Evolutionary conservation across 2,113 vertebrate species (phyloP).

Genomic region (Melierax canorus): DNA sequence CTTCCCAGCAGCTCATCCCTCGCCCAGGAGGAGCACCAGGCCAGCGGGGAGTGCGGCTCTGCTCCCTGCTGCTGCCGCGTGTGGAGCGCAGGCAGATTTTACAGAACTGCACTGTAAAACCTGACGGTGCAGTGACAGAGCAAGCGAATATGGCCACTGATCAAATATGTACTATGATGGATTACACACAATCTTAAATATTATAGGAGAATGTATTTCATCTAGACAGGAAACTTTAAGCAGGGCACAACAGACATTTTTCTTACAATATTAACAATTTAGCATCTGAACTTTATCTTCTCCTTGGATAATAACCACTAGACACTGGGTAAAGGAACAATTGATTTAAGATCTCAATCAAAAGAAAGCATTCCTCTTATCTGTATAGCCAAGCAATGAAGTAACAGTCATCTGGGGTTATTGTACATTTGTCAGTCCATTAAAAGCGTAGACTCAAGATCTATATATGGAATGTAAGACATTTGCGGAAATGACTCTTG

Average conservation of each 20-base stretch:
- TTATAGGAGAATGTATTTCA: constrained; percentile 5
- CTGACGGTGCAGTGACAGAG: neutral
- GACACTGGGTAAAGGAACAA: constrained; percentile 34
- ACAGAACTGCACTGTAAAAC: neutral
- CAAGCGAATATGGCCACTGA: accelerated
- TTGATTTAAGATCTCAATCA: constrained; percentile 59
- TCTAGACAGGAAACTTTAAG: constrained; percentile 32
- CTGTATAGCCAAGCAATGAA: neutral
- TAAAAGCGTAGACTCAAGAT: neutral
- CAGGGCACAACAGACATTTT: constrained; percentile 41
- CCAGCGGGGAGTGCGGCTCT: neutral
- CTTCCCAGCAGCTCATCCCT: neutral
- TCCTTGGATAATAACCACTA: constrained; percentile 40
- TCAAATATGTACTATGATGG: neutral
- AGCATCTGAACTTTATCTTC: constrained; percentile 47
- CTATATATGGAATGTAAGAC: constrained; percentile 5
- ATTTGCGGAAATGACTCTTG: constrained; percentile 19
- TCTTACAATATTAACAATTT: constrained; percentile 53
- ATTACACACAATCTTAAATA: neutral
- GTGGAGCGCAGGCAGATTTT: accelerated
- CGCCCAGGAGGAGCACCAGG: neutral
- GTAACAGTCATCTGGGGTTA: neutral
- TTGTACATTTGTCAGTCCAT: constrained; percentile 35
- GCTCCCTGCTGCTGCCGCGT: accelerated
- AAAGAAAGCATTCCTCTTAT: constrained; percentile 32